Conservation (phyloP, 2,888 invertebrate genomes). For the Euspilapteryx auroguttella region DNA sequence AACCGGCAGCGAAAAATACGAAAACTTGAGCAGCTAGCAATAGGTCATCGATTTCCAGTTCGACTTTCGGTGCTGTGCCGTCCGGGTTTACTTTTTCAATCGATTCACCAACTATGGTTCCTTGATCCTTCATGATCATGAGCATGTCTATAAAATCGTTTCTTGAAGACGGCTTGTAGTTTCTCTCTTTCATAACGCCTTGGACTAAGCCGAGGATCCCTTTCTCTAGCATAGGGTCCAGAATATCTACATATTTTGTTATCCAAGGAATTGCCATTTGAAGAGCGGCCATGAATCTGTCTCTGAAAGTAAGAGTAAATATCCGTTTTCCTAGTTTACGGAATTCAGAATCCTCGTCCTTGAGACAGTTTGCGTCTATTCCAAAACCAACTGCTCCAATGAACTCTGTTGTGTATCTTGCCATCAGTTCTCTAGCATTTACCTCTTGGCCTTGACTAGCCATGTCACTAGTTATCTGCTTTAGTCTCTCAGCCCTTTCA, state of each 20-base stretch:
- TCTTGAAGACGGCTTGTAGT: slow-evolving; percentile 3
- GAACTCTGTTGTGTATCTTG: slow-evolving; percentile 8
- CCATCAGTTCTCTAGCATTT: slow-evolving; percentile 7
- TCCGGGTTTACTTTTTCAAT: slow-evolving; percentile 4
- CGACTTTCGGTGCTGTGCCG: slow-evolving; percentile 1
- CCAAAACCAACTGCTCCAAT: slow-evolving; percentile 8
- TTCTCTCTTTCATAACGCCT: slow-evolving; percentile 4
- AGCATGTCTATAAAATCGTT: slow-evolving; percentile 6
- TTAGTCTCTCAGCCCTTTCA: slow-evolving; percentile 8
- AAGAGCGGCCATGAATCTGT: slow-evolving; percentile 1
- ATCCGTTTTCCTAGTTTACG: slow-evolving; percentile 7
- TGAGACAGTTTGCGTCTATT: slow-evolving; percentile 7
- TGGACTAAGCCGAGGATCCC: slow-evolving; percentile 1
- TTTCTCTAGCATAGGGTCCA: slow-evolving; percentile 1
- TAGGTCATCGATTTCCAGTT: slow-evolving; percentile 6
- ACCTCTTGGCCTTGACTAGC: not conserved
- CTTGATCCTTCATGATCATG: slow-evolving; percentile 3
- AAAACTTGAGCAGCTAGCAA: slow-evolving; percentile 8
- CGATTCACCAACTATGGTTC: slow-evolving; percentile 4
- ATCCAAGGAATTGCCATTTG: slow-evolving; percentile 3
- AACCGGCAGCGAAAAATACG: slow-evolving; percentile 12
- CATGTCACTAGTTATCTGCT: slow-evolving; percentile 1
- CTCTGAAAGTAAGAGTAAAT: slow-evolving; percentile 2
- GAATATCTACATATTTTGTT: slow-evolving; percentile 1
- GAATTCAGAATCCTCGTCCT: slow-evolving; percentile 8